Percentiles rank a stretch among this genome's conserved stretches.
phyloP scores from a whole-genome alignment of 2,113 vertebrate species.

The Arenaria interpres region DNA sequence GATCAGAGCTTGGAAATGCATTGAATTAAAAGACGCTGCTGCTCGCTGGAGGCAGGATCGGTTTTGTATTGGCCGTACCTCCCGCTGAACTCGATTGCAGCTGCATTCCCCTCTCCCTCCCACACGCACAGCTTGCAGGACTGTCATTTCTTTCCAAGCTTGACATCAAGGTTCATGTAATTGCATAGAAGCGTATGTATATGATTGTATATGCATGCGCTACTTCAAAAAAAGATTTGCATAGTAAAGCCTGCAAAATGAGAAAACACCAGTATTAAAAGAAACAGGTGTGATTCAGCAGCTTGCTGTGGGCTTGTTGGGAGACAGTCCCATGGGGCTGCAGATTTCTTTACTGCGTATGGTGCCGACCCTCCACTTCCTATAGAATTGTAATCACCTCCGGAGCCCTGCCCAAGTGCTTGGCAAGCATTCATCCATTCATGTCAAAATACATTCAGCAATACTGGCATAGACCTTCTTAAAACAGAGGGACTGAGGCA shows the following conservation, averaged over 20 bases:
- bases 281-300: slow-evolving; percentile 49
- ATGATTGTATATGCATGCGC: background rate
- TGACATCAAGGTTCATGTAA: background rate
- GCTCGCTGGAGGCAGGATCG: background rate
- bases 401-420: background rate
- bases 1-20: background rate
- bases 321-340: slow-evolving; percentile 4
- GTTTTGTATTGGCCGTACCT: background rate
- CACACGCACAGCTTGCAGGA: background rate
- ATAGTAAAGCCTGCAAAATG: slow-evolving; percentile 22
- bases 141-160: background rate
- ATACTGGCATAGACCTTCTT: background rate
- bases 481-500: background rate
- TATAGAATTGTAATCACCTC: background rate
- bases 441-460: background rate
- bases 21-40: background rate
- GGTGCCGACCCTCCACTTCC: background rate
- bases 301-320: background rate
- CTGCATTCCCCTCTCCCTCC: background rate
- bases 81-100: background rate
- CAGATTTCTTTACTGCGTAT: background rate
- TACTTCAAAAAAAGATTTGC: slow-evolving; percentile 21
- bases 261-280: background rate
- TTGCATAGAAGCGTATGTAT: background rate
- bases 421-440: background rate